These are phyloP conservation scores for Mellivora capensis DNA, from an alignment of 2,113 vertebrate species.

Conservation along the genomic window DNA sequence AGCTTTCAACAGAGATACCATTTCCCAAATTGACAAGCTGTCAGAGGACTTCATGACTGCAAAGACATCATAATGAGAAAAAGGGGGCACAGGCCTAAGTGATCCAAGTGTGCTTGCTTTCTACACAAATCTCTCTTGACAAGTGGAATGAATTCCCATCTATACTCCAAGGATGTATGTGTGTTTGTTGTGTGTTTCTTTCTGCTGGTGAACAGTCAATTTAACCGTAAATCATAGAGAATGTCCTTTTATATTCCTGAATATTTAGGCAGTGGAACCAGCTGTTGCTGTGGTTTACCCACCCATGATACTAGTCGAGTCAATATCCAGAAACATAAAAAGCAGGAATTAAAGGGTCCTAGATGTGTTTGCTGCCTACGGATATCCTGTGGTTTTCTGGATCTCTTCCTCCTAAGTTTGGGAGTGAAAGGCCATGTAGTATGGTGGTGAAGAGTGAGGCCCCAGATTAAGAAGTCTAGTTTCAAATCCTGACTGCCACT, in stretches of 20 bases:
- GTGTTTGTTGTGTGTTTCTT: not conserved
- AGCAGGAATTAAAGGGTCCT: not conserved
- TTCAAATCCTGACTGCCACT: not conserved
- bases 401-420: not conserved
- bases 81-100: not conserved
- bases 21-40: constrained; percentile 37
- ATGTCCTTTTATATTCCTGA: not conserved
- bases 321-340: not conserved
- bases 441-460: not conserved
- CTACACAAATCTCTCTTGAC: constrained; percentile 2
- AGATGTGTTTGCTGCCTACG: not conserved
- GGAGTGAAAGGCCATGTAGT: not conserved
- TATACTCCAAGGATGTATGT: not conserved
- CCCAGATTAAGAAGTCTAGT: not conserved
- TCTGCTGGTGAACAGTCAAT: not conserved
- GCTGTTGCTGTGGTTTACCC: not conserved
- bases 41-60: constrained; percentile 1
- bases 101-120: not conserved
- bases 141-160: constrained; percentile 1
- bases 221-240: not conserved
- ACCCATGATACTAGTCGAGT: not conserved
- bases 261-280: not conserved
- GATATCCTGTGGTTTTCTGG: not conserved
- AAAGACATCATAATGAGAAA: not conserved
- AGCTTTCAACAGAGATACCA: constrained; percentile 49